Evolutionary conservation across 2,888 invertebrate genomes (phyloP).

Genomic region (Apodemia mormo): DNA sequence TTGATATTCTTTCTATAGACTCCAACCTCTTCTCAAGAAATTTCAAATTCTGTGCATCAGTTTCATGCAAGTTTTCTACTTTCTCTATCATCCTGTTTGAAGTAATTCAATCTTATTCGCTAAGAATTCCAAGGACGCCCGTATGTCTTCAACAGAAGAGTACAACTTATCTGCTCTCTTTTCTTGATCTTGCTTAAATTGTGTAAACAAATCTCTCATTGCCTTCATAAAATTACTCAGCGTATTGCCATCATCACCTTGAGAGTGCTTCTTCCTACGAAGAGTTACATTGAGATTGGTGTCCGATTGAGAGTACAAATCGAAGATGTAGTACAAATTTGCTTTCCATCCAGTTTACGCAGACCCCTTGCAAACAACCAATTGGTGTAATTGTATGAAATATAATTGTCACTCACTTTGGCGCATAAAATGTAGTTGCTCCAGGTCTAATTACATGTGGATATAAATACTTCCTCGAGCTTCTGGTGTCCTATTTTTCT

Average conservation of each 20-base stretch:
- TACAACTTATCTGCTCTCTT: background rate
- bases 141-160: background rate
- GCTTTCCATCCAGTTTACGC: background rate
- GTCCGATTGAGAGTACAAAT: background rate
- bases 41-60: background rate
- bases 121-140: background rate
- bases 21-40: constrained; percentile 25
- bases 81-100: background rate
- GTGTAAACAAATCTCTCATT: background rate
- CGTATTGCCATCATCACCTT: background rate
- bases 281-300: background rate
- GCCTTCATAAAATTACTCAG: background rate
- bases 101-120: background rate
- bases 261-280: constrained; percentile 4
- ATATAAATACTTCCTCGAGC: background rate
- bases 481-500: constrained; percentile 3
- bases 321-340: background rate
- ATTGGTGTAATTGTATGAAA: background rate
- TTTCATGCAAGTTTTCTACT: background rate
- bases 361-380: background rate
- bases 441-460: background rate
- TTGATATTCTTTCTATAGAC: constrained; percentile 6
- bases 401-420: background rate
- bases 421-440: background rate
- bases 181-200: constrained; percentile 5